Percentiles rank a stretch among this genome's conserved stretches.
phyloP scores from a whole-genome alignment of 2,888 invertebrate genomes.

The Netelia inedita region DNA sequence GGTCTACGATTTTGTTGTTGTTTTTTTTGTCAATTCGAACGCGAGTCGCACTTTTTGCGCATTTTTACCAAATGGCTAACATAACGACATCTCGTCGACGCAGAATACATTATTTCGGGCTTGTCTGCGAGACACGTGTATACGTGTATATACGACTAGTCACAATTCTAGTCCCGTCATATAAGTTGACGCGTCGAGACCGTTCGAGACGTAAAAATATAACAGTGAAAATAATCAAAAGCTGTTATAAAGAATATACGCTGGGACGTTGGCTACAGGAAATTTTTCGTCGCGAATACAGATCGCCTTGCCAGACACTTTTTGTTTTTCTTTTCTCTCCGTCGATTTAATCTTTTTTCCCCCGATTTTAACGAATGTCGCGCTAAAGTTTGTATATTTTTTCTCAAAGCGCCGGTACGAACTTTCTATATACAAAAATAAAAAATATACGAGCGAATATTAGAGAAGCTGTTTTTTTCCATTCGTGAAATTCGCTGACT shows the following conservation, averaged over 20 bases:
- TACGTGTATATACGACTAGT: slow-evolving; percentile 28
- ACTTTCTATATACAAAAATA: slow-evolving; percentile 7
- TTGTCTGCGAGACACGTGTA: background rate
- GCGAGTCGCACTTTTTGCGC: background rate
- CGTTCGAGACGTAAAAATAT: slow-evolving; percentile 76
- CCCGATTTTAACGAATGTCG: slow-evolving; percentile 45
- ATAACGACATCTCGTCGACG: slow-evolving; percentile 25
- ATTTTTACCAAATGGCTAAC: slow-evolving; percentile 5
- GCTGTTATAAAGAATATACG: slow-evolving; percentile 26
- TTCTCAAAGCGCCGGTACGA: slow-evolving; percentile 26
- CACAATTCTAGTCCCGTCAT: slow-evolving; percentile 40
- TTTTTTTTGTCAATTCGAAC: background rate
- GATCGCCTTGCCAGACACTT: slow-evolving; percentile 11
- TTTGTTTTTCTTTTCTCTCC: slow-evolving; percentile 24
- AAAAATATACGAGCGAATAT: background rate
- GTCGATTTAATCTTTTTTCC: slow-evolving; percentile 45
- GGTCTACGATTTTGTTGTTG: background rate
- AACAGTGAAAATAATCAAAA: slow-evolving; percentile 76
- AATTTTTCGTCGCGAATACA: background rate
- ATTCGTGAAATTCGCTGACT: background rate
- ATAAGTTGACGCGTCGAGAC: slow-evolving; percentile 47
- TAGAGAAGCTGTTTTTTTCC: background rate
- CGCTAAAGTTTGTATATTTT: slow-evolving; percentile 42
- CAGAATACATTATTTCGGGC: slow-evolving; percentile 45
- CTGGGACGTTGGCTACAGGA: background rate